Evolutionary conservation across 2,888 invertebrate genomes (phyloP).

Genomic region (Nomada lathburiana): DNA sequence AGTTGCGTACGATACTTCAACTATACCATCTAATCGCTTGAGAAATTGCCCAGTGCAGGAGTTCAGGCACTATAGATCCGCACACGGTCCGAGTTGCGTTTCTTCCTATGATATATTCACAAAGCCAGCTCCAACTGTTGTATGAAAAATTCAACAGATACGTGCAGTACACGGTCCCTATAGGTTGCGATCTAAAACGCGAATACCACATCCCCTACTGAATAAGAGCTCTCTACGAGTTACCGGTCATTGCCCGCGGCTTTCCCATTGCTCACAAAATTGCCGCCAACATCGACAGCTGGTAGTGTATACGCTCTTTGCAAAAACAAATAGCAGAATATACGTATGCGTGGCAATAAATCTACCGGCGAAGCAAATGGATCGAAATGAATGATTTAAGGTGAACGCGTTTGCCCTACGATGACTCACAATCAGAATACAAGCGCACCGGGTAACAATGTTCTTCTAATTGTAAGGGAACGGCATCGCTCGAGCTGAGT

Average conservation of each 20-base stretch:
- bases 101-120: conserved; percentile 28
- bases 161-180: conserved; percentile 34
- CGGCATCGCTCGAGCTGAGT: not conserved
- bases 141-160: conserved; percentile 60
- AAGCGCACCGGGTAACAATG: conserved; percentile 20
- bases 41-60: conserved; percentile 26
- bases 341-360: too few species aligned
- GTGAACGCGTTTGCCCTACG: conserved; percentile 55
- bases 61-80: not conserved
- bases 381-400: conserved; percentile 62
- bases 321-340: too few species aligned
- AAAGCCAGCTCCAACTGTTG: conserved; percentile 52
- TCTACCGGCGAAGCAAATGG: not conserved
- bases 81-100: conserved; percentile 1
- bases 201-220: conserved; percentile 16
- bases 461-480: conserved; percentile 21
- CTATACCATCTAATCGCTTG: not conserved
- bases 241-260: conserved; percentile 41
- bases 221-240: conserved; percentile 18
- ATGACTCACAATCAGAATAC: conserved; percentile 68
- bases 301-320: too few species aligned
- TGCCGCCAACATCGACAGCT: not conserved
- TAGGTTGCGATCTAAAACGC: conserved; percentile 25
- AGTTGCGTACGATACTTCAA: conserved; percentile 32
- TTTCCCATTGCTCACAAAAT: conserved; percentile 12